Percentiles rank a stretch among this genome's conserved stretches.
phyloP scores from a whole-genome alignment of 2,797 vertebrate species.

The Neosalanx taihuensis region DNA sequence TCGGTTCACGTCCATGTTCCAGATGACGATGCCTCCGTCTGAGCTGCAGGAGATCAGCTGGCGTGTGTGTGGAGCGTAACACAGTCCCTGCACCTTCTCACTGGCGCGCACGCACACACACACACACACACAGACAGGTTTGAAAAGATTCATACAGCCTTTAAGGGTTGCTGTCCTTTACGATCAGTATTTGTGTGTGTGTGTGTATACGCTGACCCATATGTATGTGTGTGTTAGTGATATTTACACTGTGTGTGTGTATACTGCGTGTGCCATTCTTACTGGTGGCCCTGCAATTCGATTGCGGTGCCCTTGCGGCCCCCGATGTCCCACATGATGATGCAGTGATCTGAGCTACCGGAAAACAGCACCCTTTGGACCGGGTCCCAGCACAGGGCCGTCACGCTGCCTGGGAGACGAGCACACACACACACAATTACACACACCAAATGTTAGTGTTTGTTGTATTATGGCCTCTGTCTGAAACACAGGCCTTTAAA shows the following conservation, averaged over 20 bases:
- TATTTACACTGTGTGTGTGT: constrained; percentile 1
- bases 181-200: neutral
- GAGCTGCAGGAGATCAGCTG: constrained; percentile 96
- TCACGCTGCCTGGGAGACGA: constrained; percentile 83
- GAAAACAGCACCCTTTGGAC: constrained; percentile 91
- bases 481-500: no score
- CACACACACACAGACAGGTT: constrained; percentile 8
- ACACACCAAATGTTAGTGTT: neutral
- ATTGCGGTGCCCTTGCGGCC: constrained; percentile 97
- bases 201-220: neutral
- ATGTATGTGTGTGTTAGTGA: neutral
- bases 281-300: constrained; percentile 98
- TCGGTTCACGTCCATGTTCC: constrained; percentile 98
- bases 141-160: neutral
- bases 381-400: constrained; percentile 94
- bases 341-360: constrained; percentile 94
- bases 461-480: neutral
- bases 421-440: constrained; percentile 21
- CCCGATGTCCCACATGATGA: constrained; percentile 99
- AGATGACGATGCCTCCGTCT: constrained; percentile 92
- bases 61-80: constrained; percentile 90
- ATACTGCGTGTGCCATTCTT: constrained; percentile 36
- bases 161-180: neutral
- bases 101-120: constrained; percentile 59
- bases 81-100: constrained; percentile 93